These are phyloP conservation scores for Pelagia noctiluca DNA, from an alignment of 30 jellyfish, hydroid and myxozoan species.

Conservation along the genomic window DNA sequence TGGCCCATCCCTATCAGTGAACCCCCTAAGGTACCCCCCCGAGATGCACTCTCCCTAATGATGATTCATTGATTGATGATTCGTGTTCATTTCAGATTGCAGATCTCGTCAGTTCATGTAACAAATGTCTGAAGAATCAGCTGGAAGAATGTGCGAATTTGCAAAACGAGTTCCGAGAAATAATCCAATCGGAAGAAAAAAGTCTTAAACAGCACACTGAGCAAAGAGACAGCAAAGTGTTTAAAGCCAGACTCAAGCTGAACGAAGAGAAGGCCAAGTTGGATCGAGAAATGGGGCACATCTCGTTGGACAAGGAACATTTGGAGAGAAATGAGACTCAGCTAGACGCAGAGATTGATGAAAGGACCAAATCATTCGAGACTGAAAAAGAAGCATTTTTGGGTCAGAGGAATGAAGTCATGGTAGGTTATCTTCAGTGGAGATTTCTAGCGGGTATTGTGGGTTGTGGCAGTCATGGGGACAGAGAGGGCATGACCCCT, in stretches of 20 bases:
- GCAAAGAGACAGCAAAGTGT: slow-evolving; percentile 13
- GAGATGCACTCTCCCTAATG: too few species aligned
- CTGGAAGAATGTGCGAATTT: slow-evolving; percentile 42
- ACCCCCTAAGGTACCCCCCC: too few species aligned
- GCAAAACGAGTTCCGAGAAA: slow-evolving; percentile 27
- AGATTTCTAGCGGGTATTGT: too few species aligned
- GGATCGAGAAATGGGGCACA: slow-evolving; percentile 71
- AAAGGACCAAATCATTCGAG: slow-evolving; percentile 38
- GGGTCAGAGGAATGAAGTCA: slow-evolving; percentile 20
- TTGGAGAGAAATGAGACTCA: slow-evolving; percentile 15
- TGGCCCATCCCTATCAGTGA: too few species aligned
- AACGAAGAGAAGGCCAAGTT: slow-evolving; percentile 57
- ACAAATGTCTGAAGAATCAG: slow-evolving; percentile 15
- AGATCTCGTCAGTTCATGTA: slow-evolving; percentile 20
- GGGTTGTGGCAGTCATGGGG: too few species aligned
- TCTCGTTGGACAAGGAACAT: slow-evolving; percentile 60
- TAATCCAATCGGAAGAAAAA: slow-evolving; percentile 33
- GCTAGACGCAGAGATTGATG: slow-evolving; percentile 38
- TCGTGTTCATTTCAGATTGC: slow-evolving; percentile 18
- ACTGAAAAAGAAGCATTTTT: slow-evolving; percentile 28
- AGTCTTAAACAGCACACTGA: slow-evolving; percentile 5
- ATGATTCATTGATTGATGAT: neutral
- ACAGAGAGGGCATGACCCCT: too few species aligned
- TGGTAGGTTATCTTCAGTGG: slow-evolving; percentile 31
- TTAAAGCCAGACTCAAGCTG: slow-evolving; percentile 27